phyloP scores from a whole-genome alignment of 1,140 invertebrate genomes.

The Drosophila nikananu region DNA sequence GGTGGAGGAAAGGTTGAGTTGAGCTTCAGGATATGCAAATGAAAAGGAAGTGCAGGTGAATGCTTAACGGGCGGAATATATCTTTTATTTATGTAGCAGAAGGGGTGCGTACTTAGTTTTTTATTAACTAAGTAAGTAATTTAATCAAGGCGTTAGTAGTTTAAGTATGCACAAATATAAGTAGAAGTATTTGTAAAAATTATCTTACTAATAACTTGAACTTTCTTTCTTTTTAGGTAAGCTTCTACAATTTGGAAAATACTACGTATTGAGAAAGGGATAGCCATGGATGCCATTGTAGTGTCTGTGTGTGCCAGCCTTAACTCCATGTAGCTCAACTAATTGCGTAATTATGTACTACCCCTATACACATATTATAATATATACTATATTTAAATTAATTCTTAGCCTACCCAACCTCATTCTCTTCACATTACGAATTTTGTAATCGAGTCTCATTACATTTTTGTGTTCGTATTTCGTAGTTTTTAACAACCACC shows the following conservation, averaged over 20 bases:
- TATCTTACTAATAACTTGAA: not conserved
- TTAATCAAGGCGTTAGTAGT: not conserved
- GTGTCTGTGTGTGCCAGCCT: slow-evolving; percentile 29
- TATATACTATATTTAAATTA: slow-evolving; percentile 12
- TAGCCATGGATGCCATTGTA: slow-evolving; percentile 8
- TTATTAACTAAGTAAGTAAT: not conserved
- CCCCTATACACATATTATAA: slow-evolving; percentile 7
- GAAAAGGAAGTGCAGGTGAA: slow-evolving; percentile 3
- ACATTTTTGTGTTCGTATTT: slow-evolving; percentile 34
- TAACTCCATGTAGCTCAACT: slow-evolving; percentile 38
- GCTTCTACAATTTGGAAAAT: not conserved
- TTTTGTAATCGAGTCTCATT: slow-evolving; percentile 22
- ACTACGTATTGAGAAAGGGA: slow-evolving; percentile 1
- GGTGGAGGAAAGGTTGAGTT: slow-evolving; percentile 11
- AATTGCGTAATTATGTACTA: slow-evolving; percentile 42
- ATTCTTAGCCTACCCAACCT: slow-evolving; percentile 23
- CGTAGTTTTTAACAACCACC: slow-evolving; percentile 39
- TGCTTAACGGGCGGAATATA: slow-evolving; percentile 3
- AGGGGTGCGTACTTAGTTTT: not conserved
- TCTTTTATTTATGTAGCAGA: not conserved
- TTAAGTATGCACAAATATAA: not conserved
- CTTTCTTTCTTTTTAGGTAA: slow-evolving; percentile 56
- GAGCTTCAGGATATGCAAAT: slow-evolving; percentile 40
- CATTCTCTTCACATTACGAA: slow-evolving; percentile 25
- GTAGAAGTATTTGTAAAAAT: not conserved